Percentiles rank a stretch among this genome's conserved stretches.
These are phyloP conservation scores for Elephas maximus DNA, from an alignment of 2,113 vertebrate species.

Conservation along the genomic window DNA sequence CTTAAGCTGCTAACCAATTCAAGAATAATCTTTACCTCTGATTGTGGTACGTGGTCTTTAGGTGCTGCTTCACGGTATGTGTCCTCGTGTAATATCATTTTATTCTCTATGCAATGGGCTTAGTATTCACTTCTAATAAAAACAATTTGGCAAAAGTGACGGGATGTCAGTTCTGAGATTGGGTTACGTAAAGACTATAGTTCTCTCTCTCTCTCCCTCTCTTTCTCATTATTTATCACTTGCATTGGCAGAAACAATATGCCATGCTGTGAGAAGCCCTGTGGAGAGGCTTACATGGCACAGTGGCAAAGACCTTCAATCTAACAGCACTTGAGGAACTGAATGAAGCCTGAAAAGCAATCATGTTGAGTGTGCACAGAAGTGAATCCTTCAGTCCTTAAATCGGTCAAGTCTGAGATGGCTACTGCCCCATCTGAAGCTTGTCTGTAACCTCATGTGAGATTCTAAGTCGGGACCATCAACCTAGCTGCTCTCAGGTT, in stretches of 20 bases:
- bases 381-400: neutral
- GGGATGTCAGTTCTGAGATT: neutral
- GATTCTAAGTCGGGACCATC: neutral
- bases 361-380: neutral
- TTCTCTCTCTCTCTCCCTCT: neutral
- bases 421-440: neutral
- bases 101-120: neutral
- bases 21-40: neutral
- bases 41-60: neutral
- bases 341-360: too few relatives aligned
- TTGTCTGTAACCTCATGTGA: neutral
- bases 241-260: neutral
- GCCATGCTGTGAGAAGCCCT: neutral
- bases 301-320: neutral
- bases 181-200: neutral
- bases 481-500: neutral
- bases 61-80: neutral
- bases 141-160: neutral
- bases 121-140: neutral
- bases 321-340: neutral
- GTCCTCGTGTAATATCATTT: neutral
- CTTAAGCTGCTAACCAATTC: neutral
- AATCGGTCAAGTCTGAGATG: neutral
- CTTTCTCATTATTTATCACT: neutral
- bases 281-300: accelerated